A percentile compares a stretch with the other conserved stretches of the same genome.
phyloP scores from a whole-genome alignment of 53 echinoderm and acorn worm genomes.

The Holothuria leucospilota region DNA sequence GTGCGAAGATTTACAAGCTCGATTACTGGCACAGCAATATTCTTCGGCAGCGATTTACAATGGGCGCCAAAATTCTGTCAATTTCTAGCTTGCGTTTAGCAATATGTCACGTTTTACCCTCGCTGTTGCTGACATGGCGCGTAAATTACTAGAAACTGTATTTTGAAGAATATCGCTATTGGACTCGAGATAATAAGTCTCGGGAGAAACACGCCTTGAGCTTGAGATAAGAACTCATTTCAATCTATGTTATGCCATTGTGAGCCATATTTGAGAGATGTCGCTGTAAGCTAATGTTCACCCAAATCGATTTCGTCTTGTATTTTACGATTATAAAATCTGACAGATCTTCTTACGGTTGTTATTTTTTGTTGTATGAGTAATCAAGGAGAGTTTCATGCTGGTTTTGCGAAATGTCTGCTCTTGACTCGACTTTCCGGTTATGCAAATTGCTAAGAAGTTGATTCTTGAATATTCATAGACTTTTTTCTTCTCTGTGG shows the following conservation, averaged over 20 bases:
- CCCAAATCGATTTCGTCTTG: slow-evolving; percentile 38
- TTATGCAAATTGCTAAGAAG: too few species aligned
- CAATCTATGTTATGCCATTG: slow-evolving; percentile 2
- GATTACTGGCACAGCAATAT: slow-evolving; percentile 22
- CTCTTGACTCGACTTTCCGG: too few species aligned
- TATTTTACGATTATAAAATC: slow-evolving; percentile 34
- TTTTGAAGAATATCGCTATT: slow-evolving; percentile 31
- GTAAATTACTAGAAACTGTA: slow-evolving; percentile 53
- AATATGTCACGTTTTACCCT: slow-evolving; percentile 36
- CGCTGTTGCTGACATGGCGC: slow-evolving; percentile 42
- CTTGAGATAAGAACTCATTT: slow-evolving; percentile 26
- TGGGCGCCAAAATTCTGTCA: slow-evolving; percentile 56
- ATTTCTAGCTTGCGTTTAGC: slow-evolving; percentile 32
- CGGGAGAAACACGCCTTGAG: slow-evolving; percentile 34
- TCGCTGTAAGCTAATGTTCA: slow-evolving; percentile 33
- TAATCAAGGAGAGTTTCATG: too few species aligned
- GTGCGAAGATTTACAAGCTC: slow-evolving; percentile 37
- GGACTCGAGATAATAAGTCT: slow-evolving; percentile 37
- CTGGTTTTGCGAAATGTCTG: too few species aligned
- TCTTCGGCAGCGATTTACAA: slow-evolving; percentile 35
- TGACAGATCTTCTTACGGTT: slow-evolving; percentile 32
- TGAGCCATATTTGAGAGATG: slow-evolving; percentile 18
- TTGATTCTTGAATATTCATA: too few species aligned
- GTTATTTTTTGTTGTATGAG: slow-evolving; percentile 17
- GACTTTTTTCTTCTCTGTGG: too few species aligned